Evolutionary conservation across 1,140 invertebrate genomes (phyloP).

Genomic region (Platyura marginata): DNA sequence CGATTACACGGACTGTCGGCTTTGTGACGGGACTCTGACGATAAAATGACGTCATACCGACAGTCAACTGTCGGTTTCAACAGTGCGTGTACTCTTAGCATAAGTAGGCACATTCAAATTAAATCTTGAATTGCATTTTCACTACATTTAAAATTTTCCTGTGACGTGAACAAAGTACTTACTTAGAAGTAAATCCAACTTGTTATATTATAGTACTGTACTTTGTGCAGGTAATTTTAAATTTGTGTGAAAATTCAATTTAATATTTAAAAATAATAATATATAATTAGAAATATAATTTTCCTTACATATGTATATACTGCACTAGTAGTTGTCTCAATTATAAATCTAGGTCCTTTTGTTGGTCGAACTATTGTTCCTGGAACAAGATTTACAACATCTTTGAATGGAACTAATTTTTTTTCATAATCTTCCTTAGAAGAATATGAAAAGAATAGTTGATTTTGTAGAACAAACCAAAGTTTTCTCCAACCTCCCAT

Average conservation of each 20-base stretch:
- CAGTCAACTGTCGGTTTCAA: too few species aligned
- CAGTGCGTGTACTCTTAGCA: too few species aligned
- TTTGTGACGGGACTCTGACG: too few species aligned
- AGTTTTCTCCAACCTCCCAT: conserved; percentile 10
- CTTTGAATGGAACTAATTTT: conserved; percentile 9
- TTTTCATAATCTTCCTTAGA: conserved; percentile 11
- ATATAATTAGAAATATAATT: neutral
- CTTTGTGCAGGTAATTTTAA: too few species aligned
- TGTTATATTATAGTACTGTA: neutral
- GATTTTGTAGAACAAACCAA: conserved; percentile 10
- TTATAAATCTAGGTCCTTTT: conserved; percentile 8
- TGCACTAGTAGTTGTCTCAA: conserved; percentile 8
- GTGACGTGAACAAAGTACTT: too few species aligned
- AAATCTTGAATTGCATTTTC: too few species aligned
- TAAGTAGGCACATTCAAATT: too few species aligned
- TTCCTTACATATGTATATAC: conserved; percentile 9
- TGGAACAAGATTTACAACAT: conserved; percentile 9
- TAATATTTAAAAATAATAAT: neutral
- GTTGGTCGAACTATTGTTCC: conserved; percentile 8
- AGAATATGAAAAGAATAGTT: conserved; percentile 7
- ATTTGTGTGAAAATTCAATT: neutral
- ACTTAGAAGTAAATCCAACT: neutral
- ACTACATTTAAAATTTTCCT: too few species aligned
- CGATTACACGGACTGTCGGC: too few species aligned
- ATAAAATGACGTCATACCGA: too few species aligned